phyloP scores from a whole-genome alignment of 1,140 invertebrate species.

The Hydropsyche tenuis region DNA sequence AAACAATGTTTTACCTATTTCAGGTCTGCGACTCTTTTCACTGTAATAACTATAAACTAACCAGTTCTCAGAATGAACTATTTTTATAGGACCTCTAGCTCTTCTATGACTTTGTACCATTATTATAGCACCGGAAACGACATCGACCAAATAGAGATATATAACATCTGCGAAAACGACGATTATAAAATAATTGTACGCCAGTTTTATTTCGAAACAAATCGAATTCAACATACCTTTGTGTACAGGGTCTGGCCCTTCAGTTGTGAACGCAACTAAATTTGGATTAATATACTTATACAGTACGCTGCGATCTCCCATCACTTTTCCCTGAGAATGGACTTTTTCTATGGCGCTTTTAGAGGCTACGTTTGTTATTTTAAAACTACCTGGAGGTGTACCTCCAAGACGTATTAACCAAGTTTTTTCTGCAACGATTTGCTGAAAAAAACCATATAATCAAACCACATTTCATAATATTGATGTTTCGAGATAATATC shows the following conservation, averaged over 20 bases:
- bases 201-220: background rate
- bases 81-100: conserved; percentile 81
- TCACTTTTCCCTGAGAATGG: conserved; percentile 93
- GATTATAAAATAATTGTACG: too few species aligned
- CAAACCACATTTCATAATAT: background rate
- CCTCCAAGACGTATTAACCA: conserved; percentile 79
- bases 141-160: conserved; percentile 88
- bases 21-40: conserved; percentile 89
- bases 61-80: conserved; percentile 98
- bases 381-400: conserved; percentile 62
- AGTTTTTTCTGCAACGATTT: conserved; percentile 58
- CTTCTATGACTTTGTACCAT: conserved; percentile 79
- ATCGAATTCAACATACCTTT: conserved; percentile 69
- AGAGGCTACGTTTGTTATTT: conserved; percentile 71
- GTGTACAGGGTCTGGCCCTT: conserved; percentile 76
- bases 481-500: background rate
- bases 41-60: conserved; percentile 94
- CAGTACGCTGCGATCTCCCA: conserved; percentile 93
- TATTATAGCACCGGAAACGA: conserved; percentile 82
- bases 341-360: conserved; percentile 85
- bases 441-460: conserved; percentile 54
- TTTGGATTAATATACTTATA: conserved; percentile 99
- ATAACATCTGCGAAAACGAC: conserved; percentile 67
- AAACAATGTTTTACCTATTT: conserved; percentile 68
- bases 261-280: conserved; percentile 84